Evolutionary conservation across 2,888 invertebrate species (phyloP).

Genomic region (Mystacides longicornis): DNA sequence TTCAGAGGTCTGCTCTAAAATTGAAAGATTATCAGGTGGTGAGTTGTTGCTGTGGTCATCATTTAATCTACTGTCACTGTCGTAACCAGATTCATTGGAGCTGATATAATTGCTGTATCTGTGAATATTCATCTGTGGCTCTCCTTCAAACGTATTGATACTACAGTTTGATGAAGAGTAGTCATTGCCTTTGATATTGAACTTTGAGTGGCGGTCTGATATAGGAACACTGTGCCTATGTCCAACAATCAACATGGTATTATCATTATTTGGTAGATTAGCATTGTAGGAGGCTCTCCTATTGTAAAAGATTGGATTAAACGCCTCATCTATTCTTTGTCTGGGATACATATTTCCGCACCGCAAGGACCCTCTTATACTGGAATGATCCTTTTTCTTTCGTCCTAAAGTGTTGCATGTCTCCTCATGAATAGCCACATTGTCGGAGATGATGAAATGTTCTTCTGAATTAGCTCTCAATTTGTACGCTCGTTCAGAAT

Average conservation of each 20-base stretch:
- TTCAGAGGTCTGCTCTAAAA: constrained; percentile 38
- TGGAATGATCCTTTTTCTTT: constrained; percentile 21
- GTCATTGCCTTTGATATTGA: constrained; percentile 42
- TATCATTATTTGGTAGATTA: constrained; percentile 40
- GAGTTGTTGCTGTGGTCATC: constrained; percentile 49
- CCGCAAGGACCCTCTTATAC: constrained; percentile 19
- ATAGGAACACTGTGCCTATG: constrained; percentile 47
- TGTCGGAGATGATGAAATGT: constrained; percentile 42
- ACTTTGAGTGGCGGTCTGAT: constrained; percentile 40
- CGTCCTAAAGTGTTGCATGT: constrained; percentile 36
- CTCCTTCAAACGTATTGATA: constrained; percentile 49
- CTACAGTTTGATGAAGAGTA: constrained; percentile 43
- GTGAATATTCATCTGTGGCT: constrained; percentile 53
- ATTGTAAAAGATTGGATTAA: constrained; percentile 6
- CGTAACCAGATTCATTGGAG: constrained; percentile 78
- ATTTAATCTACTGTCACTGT: constrained; percentile 63
- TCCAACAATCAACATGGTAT: constrained; percentile 45
- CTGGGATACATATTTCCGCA: constrained; percentile 4
- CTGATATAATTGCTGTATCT: constrained; percentile 67
- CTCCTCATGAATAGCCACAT: constrained; percentile 45
- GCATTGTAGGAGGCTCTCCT: constrained; percentile 28
- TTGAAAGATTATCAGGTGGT: constrained; percentile 47
- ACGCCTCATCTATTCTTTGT: constrained; percentile 6
- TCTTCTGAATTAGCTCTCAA: constrained; percentile 55
- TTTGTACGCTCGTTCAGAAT: constrained; percentile 23